Conservation (phyloP, 2,113 vertebrate species). For the Meleagris gallopavo region DNA sequence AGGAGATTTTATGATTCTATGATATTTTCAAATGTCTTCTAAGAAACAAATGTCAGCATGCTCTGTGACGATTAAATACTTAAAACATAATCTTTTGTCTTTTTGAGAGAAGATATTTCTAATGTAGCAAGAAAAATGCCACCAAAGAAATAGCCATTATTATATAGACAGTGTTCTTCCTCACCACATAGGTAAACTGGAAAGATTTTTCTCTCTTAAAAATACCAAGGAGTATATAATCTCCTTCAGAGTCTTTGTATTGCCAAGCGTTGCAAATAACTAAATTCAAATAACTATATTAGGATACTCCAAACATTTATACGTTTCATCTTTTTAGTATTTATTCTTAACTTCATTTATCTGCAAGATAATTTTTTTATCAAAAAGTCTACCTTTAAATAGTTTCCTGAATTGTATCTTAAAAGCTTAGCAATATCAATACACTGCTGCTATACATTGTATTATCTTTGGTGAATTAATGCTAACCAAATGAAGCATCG, state of each 20-base stretch:
- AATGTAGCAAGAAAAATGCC: background rate
- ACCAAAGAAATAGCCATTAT: background rate
- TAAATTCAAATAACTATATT: background rate
- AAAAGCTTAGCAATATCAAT: background rate
- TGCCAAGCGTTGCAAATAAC: background rate
- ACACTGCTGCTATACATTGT: background rate
- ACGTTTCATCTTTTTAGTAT: background rate
- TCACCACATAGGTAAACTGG: background rate
- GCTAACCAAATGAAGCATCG: background rate
- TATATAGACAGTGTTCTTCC: background rate
- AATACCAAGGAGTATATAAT: background rate
- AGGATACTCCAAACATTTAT: background rate
- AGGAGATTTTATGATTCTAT: background rate
- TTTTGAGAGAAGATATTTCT: background rate
- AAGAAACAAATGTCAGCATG: background rate
- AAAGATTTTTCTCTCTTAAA: background rate
- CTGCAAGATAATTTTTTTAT: background rate
- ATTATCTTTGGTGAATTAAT: constrained; percentile 18
- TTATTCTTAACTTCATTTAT: background rate
- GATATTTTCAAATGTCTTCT: background rate
- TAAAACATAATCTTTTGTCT: fast-evolving
- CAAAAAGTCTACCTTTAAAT: background rate
- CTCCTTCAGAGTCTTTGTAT: background rate
- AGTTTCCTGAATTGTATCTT: background rate
- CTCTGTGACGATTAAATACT: background rate